These are phyloP conservation scores for Chymomyza amoena DNA, from an alignment of 2,888 invertebrate species.

Conservation along the genomic window DNA sequence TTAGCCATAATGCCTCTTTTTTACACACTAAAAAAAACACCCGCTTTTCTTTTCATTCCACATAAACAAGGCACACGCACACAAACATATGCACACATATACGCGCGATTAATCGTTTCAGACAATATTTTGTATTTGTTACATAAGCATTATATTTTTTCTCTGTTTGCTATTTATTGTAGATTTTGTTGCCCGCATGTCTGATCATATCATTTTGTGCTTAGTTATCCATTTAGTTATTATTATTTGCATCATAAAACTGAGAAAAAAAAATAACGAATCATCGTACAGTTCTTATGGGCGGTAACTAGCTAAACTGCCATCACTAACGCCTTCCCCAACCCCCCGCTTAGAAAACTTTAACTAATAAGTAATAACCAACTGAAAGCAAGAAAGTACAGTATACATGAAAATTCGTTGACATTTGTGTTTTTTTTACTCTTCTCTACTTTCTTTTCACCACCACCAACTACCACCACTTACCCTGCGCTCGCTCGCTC, in stretches of 20 bases:
- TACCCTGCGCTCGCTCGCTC: conserved; percentile 58
- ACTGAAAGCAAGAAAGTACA: conserved; percentile 36
- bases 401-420: conserved; percentile 52
- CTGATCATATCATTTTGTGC: not conserved
- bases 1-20: not conserved
- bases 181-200: not conserved
- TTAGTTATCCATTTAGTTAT: not conserved
- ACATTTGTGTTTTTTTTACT: conserved; percentile 59
- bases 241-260: not conserved
- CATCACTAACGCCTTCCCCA: not conserved
- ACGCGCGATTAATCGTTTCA: not conserved
- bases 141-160: conserved; percentile 7
- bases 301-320: not conserved
- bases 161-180: not conserved
- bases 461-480: conserved; percentile 40
- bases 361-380: conserved; percentile 30
- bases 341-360: not conserved
- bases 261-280: not conserved
- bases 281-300: no score
- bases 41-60: not conserved
- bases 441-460: conserved; percentile 64
- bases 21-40: not conserved
- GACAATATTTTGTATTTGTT: not conserved
- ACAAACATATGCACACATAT: not conserved
- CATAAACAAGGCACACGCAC: not conserved